Evolutionary conservation across 2,888 invertebrate genomes (phyloP).

Genomic region (Temnothorax rugatulus): DNA sequence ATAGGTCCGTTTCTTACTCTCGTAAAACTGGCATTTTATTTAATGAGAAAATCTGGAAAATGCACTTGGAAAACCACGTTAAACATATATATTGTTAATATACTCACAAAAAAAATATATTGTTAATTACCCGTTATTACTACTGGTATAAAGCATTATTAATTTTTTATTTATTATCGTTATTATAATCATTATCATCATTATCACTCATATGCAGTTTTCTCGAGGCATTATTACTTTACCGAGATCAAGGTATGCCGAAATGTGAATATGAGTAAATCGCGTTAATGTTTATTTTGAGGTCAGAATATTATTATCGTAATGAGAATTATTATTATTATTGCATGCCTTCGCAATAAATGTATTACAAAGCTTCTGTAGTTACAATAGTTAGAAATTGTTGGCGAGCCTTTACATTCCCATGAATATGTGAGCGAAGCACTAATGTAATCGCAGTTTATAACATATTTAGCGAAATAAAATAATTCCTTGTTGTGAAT

Average conservation of each 20-base stretch:
- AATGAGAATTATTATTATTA: constrained; percentile 51
- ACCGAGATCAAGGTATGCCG: background rate
- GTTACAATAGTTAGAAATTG: constrained; percentile 35
- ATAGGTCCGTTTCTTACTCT: constrained; percentile 10
- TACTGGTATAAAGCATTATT: background rate
- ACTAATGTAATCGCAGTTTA: background rate
- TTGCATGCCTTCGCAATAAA: constrained; percentile 1
- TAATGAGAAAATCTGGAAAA: constrained; percentile 20
- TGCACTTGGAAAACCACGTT: background rate
- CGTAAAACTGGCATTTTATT: constrained; percentile 19
- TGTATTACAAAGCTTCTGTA: constrained; percentile 20
- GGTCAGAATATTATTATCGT: constrained; percentile 38
- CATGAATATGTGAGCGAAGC: constrained; percentile 3
- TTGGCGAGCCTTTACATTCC: constrained; percentile 1
- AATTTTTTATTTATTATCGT: background rate
- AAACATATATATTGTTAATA: background rate
- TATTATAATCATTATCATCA: background rate
- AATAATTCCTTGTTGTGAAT: background rate
- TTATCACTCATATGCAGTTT: background rate
- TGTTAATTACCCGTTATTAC: background rate
- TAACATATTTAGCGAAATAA: constrained; percentile 29
- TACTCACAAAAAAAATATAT: too few species aligned
- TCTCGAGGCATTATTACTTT: background rate
- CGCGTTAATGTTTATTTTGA: constrained; percentile 33
- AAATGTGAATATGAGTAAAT: constrained; percentile 18